phyloP scores from a whole-genome alignment of 2,888 invertebrate genomes.

The Hoplodrina blanda region DNA sequence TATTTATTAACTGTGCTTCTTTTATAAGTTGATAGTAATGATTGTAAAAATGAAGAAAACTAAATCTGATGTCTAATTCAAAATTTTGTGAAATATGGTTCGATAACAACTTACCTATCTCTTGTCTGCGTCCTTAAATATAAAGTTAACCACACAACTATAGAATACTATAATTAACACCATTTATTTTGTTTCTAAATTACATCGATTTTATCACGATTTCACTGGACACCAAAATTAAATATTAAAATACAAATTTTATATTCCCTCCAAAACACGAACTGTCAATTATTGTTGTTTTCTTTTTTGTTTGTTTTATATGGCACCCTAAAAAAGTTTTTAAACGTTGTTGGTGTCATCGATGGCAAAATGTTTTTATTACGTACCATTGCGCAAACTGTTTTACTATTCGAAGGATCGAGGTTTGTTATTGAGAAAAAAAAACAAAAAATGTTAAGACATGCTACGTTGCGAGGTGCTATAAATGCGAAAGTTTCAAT shows the following conservation, averaged over 20 bases:
- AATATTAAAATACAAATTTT: background rate
- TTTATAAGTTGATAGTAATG: too few relatives aligned
- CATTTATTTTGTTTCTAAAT: too few relatives aligned
- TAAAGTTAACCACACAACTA: too few relatives aligned
- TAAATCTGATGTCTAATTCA: too few relatives aligned
- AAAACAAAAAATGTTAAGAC: background rate
- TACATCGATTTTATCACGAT: too few relatives aligned
- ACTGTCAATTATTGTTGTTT: conserved; percentile 5
- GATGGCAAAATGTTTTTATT: conserved; percentile 30
- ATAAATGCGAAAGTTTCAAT: too few relatives aligned
- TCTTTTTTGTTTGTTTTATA: conserved; percentile 6
- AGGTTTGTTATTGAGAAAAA: background rate
- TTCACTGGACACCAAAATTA: background rate
- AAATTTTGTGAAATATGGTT: too few relatives aligned
- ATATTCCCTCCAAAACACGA: conserved; percentile 11
- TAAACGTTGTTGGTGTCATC: background rate
- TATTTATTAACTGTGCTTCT: too few relatives aligned
- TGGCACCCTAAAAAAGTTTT: conserved; percentile 34
- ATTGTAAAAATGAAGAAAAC: too few relatives aligned
- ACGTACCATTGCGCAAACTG: background rate
- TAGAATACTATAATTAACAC: too few relatives aligned
- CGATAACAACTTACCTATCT: too few relatives aligned
- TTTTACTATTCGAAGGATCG: conserved; percentile 2
- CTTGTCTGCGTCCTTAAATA: too few relatives aligned
- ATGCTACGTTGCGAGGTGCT: background rate